Evolutionary conservation across 2,113 vertebrate genomes (phyloP), one percentile per base, ranked within the genome.

Genomic region (Brachyistius frenatus): DNA sequence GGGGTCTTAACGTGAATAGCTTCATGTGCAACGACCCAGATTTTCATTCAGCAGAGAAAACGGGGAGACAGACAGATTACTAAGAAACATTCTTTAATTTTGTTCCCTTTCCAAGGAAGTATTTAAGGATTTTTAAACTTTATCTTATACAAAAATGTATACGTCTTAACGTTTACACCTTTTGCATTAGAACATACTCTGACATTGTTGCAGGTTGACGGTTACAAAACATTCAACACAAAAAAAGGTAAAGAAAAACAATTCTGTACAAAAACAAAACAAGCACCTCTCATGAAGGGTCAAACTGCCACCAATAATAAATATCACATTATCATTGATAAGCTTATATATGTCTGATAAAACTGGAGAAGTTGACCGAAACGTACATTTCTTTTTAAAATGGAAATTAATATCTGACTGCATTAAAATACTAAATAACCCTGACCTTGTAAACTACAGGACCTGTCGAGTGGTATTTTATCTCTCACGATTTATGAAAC

Each of bases 31-130:
- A 8, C 2, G 36, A 41, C 4, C 23, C 1, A 23, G 2, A 5
- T 10, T 13, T 44, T 41, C 2, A 10, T 10, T 39, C 32, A 9
- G 15, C 16, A 13, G 7, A 41, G 41, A 4, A 76, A 68, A 33
- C 75, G 5, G 66, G 4, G 3, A 31, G 15, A 46, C 14, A 76
- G 32, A 39, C 13, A 5, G 7, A 35, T 32, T 93, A 91, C 62
- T 94, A 94, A 94, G 94, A 95, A 95, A 94, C 88, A 90, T 85
- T 93, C 89, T 95, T 94, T 94, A 91, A 92, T 94, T 93, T 83
- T 86, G 91, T 85, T 60, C 60, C 73, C 65, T 66, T 80, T 74
- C 11, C 56, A 88, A 92, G 91, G 93, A 91, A 91, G 89, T 87
- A 82, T 73, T 88, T 65, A 60, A 81, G 81, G 66, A 84, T 76